Evolutionary conservation across 2,888 invertebrate species (phyloP).

Genomic region (Agriopis marginaria): DNA sequence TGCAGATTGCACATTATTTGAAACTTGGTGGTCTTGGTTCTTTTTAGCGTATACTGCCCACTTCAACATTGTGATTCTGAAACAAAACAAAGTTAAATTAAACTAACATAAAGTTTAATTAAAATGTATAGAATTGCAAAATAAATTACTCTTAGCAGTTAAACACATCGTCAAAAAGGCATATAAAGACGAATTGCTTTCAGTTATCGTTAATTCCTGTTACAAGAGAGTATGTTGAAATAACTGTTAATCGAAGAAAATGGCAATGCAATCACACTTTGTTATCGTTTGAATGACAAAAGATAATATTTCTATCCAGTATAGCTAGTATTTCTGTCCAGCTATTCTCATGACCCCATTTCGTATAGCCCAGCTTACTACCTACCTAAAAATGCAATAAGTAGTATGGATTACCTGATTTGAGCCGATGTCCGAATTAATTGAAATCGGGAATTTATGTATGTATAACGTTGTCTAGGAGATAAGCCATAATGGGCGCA

Average conservation of each 20-base stretch:
- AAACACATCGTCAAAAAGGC: not conserved
- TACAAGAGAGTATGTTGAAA: not conserved
- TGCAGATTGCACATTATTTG: constrained; percentile 57
- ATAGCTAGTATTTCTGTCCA: constrained; percentile 33
- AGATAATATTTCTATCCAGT: constrained; percentile 36
- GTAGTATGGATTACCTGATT: not conserved
- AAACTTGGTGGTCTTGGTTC: constrained; percentile 67
- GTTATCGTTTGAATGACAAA: constrained; percentile 41
- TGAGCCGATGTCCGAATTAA: no score
- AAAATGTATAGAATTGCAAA: not conserved
- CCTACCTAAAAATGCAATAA: no score
- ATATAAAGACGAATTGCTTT: not conserved
- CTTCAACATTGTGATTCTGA: constrained; percentile 86
- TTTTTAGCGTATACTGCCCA: constrained; percentile 86
- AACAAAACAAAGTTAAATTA: constrained; percentile 52
- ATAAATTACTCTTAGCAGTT: not conserved
- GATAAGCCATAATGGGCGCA: no score
- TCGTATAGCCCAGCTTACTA: not conserved
- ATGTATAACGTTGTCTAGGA: no score
- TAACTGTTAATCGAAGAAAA: constrained; percentile 21
- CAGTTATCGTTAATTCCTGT: not conserved
- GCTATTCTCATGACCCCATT: constrained; percentile 39
- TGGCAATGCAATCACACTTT: constrained; percentile 35
- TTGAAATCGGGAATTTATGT: no score
- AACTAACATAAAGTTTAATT: constrained; percentile 16